Evolutionary conservation across 2,113 vertebrate genomes (phyloP).

Genomic region (Cebidichthys violaceus): DNA sequence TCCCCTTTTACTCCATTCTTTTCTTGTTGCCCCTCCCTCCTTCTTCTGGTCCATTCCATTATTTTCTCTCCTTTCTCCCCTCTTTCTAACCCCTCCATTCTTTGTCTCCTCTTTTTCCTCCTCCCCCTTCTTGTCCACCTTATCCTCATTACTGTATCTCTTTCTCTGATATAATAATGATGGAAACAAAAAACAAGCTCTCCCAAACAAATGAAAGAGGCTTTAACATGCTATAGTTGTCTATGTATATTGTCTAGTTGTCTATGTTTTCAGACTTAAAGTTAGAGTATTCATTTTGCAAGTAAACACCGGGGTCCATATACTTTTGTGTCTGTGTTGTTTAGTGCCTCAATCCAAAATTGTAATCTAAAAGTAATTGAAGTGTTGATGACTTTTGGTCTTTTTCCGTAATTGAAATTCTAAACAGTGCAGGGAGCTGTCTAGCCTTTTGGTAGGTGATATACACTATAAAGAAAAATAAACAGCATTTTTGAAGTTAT

Average conservation of each 20-base stretch:
- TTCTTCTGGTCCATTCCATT: conserved; percentile 17
- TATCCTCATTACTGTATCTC: not conserved
- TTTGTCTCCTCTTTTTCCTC: not conserved
- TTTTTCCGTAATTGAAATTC: conserved; percentile 1
- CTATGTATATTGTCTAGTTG: not conserved
- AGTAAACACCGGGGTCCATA: not conserved
- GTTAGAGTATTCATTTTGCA: not conserved
- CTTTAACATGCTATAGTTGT: not conserved
- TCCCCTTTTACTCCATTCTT: not conserved
- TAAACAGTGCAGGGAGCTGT: not conserved
- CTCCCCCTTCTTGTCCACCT: not conserved
- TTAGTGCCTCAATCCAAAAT: not conserved
- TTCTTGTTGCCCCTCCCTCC: conserved; percentile 2
- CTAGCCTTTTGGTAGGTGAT: not conserved
- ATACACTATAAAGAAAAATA: too few relatives aligned
- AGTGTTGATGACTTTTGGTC: not conserved
- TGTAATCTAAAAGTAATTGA: not conserved
- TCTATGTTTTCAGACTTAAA: not conserved
- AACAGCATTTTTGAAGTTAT: not conserved
- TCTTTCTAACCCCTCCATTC: not conserved
- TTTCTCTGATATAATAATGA: not conserved
- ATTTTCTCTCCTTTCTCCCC: conserved; percentile 9
- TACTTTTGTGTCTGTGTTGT: not conserved
- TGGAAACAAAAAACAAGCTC: not conserved
- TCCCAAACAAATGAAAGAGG: not conserved